Base-by-base conservation (phyloP, 1,140 invertebrate genomes). In the Battus philenor region DNA sequence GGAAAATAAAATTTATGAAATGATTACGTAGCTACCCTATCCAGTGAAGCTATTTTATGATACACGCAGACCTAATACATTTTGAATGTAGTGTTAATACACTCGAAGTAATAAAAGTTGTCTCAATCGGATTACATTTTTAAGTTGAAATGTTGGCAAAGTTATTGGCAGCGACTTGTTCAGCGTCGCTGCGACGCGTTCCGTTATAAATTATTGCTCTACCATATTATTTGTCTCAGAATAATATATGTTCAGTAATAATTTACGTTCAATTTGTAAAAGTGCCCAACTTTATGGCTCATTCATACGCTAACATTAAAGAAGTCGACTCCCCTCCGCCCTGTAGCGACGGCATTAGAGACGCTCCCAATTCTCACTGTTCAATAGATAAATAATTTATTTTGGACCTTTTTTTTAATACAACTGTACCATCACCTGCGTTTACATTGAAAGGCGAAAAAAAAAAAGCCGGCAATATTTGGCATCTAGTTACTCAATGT, bases 321-420 rank as follows among this genome's bases (percentile, higher is more conserved):
- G 10, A 26, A 12, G 22, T 15, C 29, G 31, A 17, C 26, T 20
- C 50, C 41, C 49, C 47, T 46, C 43, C 48, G 44, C 47, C 32
- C 46, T 51, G 29, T 47, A 41, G 61, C 56, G 63, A 72, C 60
- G 20, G 51, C 54, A 67, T 68, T 64, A 65, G 55, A 52, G 51
- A 54, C 59, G 64, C 56, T 60, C 59, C 65, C 59, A 53, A 64
- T 59, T 62, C 68, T 43, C 38, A 54, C 59, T 70, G 65, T 22
- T 76, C 67, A 72, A 71, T 78, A 62, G 60, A 44, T 51, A 67
- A 68, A 78, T 81, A 78, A 81, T 81, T 84, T 68, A 78, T 78
- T 74, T 69, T 66, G 61, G 59, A 62, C 50, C 63, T 66, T 71
- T 73, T 58, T n/a, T n/a, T n/a, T n/a, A n/a, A n/a, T 66, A 63